phyloP scores from a whole-genome alignment of 2,797 vertebrate species.

The Thaleichthys pacificus region DNA sequence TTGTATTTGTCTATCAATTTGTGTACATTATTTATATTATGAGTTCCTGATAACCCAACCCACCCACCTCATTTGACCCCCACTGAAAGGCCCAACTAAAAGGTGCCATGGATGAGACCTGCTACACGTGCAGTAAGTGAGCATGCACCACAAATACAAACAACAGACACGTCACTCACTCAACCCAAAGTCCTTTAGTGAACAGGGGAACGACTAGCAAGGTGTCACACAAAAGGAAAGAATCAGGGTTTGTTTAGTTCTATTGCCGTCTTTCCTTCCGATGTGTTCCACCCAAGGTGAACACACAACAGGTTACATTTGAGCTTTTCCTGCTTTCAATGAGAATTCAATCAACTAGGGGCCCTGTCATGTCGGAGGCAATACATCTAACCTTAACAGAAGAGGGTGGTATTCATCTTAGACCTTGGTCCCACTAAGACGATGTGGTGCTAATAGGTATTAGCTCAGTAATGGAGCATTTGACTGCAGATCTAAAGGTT shows the following conservation, averaged over 20 bases:
- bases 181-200: constrained; percentile 26
- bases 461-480: no score
- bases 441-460: no score
- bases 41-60: constrained; percentile 17
- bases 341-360: no score
- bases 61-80: constrained; percentile 42
- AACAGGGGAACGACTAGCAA: not conserved
- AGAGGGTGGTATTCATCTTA: not conserved
- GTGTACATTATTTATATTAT: not conserved
- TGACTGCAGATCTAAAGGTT: no score
- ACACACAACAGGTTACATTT: not conserved
- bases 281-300: no score
- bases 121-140: constrained; percentile 32
- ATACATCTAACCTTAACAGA: not conserved
- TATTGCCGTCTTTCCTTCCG: not conserved
- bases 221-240: constrained; percentile 4
- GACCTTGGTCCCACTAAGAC: not conserved
- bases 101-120: not conserved
- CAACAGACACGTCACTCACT: constrained; percentile 41
- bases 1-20: constrained; percentile 51
- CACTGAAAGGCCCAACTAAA: constrained; percentile 23
- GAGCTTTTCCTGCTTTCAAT: not conserved
- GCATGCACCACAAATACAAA: constrained; percentile 53
- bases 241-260: not conserved
- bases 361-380: not conserved